Conservation (phyloP, 2,113 vertebrate species). For the Podarcis muralis region DNA sequence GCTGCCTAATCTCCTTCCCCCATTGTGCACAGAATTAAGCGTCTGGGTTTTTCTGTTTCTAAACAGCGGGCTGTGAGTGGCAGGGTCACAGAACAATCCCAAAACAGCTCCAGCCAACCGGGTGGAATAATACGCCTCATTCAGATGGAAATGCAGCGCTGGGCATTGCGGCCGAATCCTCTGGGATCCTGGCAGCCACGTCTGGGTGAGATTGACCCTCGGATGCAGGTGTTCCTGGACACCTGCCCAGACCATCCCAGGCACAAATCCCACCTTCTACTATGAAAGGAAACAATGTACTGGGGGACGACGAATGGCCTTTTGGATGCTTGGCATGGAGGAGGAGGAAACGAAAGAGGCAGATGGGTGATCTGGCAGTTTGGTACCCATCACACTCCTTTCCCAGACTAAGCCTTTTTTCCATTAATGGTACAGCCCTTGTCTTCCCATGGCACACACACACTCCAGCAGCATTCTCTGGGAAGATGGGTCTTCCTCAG, state of each 20-base stretch:
- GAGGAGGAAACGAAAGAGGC: not conserved
- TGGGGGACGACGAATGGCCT: not conserved
- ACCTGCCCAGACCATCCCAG: slow-evolving; percentile 7
- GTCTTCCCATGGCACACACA: not conserved
- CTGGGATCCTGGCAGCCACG: slow-evolving; percentile 11
- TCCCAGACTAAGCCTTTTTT: not conserved
- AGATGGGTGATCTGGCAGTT: not conserved
- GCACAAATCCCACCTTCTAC: not conserved
- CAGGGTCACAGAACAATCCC: slow-evolving; percentile 39
- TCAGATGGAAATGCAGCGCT: slow-evolving; percentile 35
- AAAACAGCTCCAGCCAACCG: slow-evolving; percentile 34
- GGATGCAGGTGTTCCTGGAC: slow-evolving; percentile 22
- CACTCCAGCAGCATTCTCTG: not conserved
- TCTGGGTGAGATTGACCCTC: slow-evolving; percentile 5
- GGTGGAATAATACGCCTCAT: slow-evolving; percentile 34
- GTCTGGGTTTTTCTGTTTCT: slow-evolving; percentile 45
- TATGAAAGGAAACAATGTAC: slow-evolving; percentile 2
- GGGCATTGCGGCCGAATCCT: slow-evolving; percentile 10
- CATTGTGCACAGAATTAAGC: slow-evolving; percentile 40
- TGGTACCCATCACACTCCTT: not conserved
- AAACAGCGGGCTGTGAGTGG: slow-evolving; percentile 44
- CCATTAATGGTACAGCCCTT: not conserved
- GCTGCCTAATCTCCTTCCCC: slow-evolving; percentile 43
- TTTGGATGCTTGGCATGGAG: not conserved
- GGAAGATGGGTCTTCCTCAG: not conserved